Conservation (phyloP, 2,888 invertebrate species). For the Pterostichus madidus region DNA sequence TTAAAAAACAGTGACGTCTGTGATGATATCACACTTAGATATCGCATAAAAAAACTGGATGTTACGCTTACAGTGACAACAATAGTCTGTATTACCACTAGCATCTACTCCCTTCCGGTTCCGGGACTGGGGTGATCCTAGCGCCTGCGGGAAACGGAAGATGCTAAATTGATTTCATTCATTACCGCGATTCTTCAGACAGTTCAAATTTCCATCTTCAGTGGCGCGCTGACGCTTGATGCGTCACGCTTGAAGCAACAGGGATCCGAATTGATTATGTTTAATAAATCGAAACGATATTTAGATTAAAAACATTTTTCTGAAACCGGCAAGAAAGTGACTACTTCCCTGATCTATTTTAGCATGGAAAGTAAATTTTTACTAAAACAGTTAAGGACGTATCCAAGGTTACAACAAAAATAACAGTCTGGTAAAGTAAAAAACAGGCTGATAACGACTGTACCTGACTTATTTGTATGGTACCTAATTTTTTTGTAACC, state of each 20-base stretch:
- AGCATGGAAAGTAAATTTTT: too few relatives aligned
- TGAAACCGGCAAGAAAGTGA: too few relatives aligned
- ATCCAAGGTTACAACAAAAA: too few relatives aligned
- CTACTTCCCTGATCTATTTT: too few relatives aligned
- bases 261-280: not conserved
- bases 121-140: constrained; percentile 69
- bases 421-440: too few relatives aligned
- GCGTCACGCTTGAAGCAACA: constrained; percentile 69
- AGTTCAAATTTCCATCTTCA: constrained; percentile 72
- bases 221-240: constrained; percentile 67
- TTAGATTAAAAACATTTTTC: too few relatives aligned
- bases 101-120: constrained; percentile 41
- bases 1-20: constrained; percentile 3
- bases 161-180: constrained; percentile 74
- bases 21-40: constrained; percentile 24
- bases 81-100: constrained; percentile 9
- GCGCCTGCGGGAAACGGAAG: constrained; percentile 50
- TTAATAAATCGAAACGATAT: too few relatives aligned
- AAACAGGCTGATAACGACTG: too few relatives aligned
- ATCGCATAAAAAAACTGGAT: constrained; percentile 18
- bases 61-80: not conserved
- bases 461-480: too few relatives aligned
- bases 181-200: constrained; percentile 72
- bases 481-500: too few relatives aligned
- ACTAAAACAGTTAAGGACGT: too few relatives aligned